Evolutionary conservation across 2,888 invertebrate genomes (phyloP).

Genomic region (Hypercompe scribonia): DNA sequence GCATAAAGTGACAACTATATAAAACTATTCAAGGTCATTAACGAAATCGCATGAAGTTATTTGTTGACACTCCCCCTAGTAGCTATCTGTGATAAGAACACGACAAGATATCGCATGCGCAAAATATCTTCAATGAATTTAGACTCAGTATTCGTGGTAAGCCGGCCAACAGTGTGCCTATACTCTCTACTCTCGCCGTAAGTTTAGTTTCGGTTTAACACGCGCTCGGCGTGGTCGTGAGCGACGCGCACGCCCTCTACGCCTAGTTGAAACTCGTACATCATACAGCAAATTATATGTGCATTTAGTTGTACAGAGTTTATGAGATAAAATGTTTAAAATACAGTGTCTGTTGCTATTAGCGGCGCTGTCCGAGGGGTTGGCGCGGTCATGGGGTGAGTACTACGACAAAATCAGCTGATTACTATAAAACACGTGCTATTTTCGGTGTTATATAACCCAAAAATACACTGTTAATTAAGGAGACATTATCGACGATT

Average conservation of each 20-base stretch:
- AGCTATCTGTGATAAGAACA: slow-evolving; percentile 62
- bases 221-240: slow-evolving; percentile 71
- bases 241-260: slow-evolving; percentile 69
- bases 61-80: slow-evolving; percentile 20
- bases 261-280: slow-evolving; percentile 74
- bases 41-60: slow-evolving; percentile 15
- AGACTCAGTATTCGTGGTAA: slow-evolving; percentile 62
- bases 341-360: slow-evolving; percentile 70
- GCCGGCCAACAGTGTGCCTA: slow-evolving; percentile 42
- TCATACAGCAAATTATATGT: slow-evolving; percentile 67
- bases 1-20: slow-evolving; percentile 9
- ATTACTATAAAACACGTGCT: slow-evolving; percentile 74
- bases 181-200: slow-evolving; percentile 12
- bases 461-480: slow-evolving; percentile 18
- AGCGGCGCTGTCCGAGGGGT: slow-evolving; percentile 64
- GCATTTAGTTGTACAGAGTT: slow-evolving; percentile 70
- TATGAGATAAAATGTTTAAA: slow-evolving; percentile 81
- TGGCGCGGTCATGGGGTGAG: slow-evolving; percentile 79
- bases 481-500: slow-evolving; percentile 24
- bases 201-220: slow-evolving; percentile 71
- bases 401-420: slow-evolving; percentile 77
- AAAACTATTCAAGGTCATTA: slow-evolving; percentile 18
- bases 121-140: slow-evolving; percentile 73
- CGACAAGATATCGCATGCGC: slow-evolving; percentile 64
- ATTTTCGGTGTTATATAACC: slow-evolving; percentile 76